Base-by-base conservation (phyloP, 2,113 vertebrate species). In the Psittacus erithacus region DNA sequence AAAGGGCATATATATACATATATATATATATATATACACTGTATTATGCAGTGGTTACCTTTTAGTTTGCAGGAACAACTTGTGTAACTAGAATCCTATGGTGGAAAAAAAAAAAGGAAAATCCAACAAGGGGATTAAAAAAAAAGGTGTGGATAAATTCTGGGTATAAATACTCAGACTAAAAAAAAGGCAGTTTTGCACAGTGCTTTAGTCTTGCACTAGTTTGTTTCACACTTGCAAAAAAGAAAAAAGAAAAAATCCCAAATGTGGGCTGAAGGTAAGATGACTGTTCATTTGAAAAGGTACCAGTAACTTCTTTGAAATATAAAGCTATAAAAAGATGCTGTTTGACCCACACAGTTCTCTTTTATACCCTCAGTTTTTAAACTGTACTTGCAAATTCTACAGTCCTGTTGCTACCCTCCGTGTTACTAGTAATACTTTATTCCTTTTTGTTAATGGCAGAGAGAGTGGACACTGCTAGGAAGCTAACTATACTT, bases 111-210 rank as follows among this genome's bases (percentile, higher is more conserved):
- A 96, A 97, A 97, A 74, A 41, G 95, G 59, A 80, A 95, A 96
- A 95, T 97, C 97, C 97, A 97, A 93, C 97, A 96, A 97, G 96
- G 97, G 98, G 97, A 97, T 98, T 87, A 95, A 75, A 98, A 82
- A 82, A 90, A 93, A 95, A 76, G 96, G 95, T 98, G 97, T 98
- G 91, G 96, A 96, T 98, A 98, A 96, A 98, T 98, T 98, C 99
- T 99, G 99, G 99, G 98, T 98, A 97, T 97, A 98, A 98, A 98
- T 97, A 97, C 98, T 98, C 99, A 99, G 99, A 98, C 98, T 99
- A 99, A 99, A 98, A 98, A 99, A 97, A 97, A 73, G 97, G 98
- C 98, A 98, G 98, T 98, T 99, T 99, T 99, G 99, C 99, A 99
- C 99, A 99, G 98, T 98, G 99, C 98, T 99, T 97, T 97, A 97